A percentile compares a stretch with the other conserved stretches of the same genome.
Conservation (phyloP, 2,888 invertebrate species). For the Lissocephala sabroskyi region DNA sequence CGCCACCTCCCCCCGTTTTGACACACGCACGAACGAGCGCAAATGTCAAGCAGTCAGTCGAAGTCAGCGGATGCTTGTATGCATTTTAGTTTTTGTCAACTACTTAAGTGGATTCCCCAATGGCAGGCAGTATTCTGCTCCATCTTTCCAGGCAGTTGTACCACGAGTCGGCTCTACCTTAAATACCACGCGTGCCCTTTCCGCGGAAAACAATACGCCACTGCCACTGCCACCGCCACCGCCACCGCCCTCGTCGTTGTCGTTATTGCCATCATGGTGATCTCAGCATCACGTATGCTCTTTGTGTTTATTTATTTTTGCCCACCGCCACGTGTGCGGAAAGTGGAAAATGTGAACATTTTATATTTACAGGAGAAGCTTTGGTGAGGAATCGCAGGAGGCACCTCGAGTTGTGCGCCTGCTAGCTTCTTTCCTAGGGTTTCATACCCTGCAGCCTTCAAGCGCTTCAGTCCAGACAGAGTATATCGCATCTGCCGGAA, state of each 20-base stretch:
- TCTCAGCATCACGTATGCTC: constrained; percentile 45
- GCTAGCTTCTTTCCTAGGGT: too few species aligned
- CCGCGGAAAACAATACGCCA: too few species aligned
- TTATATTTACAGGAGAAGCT: constrained; percentile 26
- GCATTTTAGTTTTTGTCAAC: constrained; percentile 50
- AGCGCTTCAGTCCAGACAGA: too few species aligned
- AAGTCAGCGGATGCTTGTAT: too few species aligned
- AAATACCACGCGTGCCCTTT: constrained; percentile 38
- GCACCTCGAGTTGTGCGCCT: too few species aligned
- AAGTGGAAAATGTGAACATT: constrained; percentile 12
- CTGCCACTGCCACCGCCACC: too few species aligned
- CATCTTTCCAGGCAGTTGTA: not conserved
- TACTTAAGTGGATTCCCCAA: constrained; percentile 53
- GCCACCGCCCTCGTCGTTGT: constrained; percentile 10
- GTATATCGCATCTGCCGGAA: too few species aligned
- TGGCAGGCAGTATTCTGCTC: constrained; percentile 17
- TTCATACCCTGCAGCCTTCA: too few species aligned
- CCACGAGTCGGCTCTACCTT: constrained; percentile 15
- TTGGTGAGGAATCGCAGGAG: not conserved
- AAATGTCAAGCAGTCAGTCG: not conserved
- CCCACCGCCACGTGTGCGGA: not conserved
- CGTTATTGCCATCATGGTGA: constrained; percentile 10
- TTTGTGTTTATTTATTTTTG: constrained; percentile 55
- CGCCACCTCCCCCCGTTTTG: constrained; percentile 31
- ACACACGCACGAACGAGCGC: constrained; percentile 11